Evolutionary conservation across 2,113 vertebrate species (phyloP), one percentile per base, ranked within the genome.

Genomic region (Pao palembangensis): DNA sequence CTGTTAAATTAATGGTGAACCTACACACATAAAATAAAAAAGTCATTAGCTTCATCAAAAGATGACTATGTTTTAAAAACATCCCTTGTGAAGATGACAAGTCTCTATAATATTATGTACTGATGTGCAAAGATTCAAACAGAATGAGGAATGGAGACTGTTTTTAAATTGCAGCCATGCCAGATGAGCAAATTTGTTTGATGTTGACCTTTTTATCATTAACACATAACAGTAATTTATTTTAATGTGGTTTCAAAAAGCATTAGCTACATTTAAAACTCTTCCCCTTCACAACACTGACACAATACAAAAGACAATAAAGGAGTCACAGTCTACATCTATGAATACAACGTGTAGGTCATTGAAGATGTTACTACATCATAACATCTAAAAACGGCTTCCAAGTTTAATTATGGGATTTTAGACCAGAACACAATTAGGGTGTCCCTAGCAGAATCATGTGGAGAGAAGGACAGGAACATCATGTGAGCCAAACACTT

Each of bases 1-100:
- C 23, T 25, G 78, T n/a, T n/a, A n/a, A n/a, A n/a, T 68, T 71
- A 84, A 74, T 72, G 54, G 73, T 80, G 47, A 69, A 65, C 44
- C 61, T 46, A 42, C 69, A 65, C 57, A 28, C 59, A 65, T 68
- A 55, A 65, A 67, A 76, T 42, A 12, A 34, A 25, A 25, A 25
- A 25, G 23, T 5, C 23, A 25, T 25, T 25, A 19, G 21, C 23
- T 49, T 60, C 43, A 65, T 63, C 68, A 78, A 68, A 61, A 67
- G 64, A 57, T 25, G 5, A 25, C 52, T 73, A 67, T 51, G 25
- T 47, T 56, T 21, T 50, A 7, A 38, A 72, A 61, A 64, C 28
- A 25, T 12, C 15, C 3, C 49, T 34, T 34, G 46, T 69, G 54
- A 64, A 58, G 64, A 25, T n/a, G n/a, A n/a, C 25, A 28, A 28